Evolutionary conservation across 2,888 invertebrate species (phyloP).

Genomic region (Rugalucina vietnamica): DNA sequence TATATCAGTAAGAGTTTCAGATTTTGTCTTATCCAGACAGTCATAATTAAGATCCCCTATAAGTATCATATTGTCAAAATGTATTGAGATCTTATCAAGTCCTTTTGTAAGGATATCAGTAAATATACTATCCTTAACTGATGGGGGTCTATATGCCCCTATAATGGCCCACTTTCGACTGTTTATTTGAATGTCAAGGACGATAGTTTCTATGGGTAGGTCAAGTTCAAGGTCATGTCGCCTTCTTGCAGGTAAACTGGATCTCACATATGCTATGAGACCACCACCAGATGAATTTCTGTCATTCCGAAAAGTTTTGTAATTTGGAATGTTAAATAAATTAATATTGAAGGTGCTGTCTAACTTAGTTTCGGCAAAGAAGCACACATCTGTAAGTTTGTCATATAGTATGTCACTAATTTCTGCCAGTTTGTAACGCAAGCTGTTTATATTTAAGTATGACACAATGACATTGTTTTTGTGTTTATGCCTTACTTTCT

Average conservation of each 20-base stretch:
- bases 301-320: slow-evolving; percentile 15
- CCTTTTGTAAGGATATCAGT: no score
- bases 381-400: slow-evolving; percentile 7
- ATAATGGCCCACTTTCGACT: slow-evolving; percentile 12
- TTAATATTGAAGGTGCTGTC: slow-evolving; percentile 4
- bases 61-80: no score
- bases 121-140: no score
- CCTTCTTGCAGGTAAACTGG: not conserved
- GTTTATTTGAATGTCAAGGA: slow-evolving; percentile 19
- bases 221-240: not conserved
- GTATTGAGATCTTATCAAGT: no score
- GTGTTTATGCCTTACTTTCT: not conserved
- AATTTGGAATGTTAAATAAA: slow-evolving; percentile 10
- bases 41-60: no score
- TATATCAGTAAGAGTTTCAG: no score
- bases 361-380: slow-evolving; percentile 21
- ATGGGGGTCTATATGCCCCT: slow-evolving; percentile 25
- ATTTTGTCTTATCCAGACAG: no score
- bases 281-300: slow-evolving; percentile 14
- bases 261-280: not conserved
- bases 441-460: slow-evolving; percentile 24
- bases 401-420: slow-evolving; percentile 16
- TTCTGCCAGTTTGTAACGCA: slow-evolving; percentile 16
- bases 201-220: slow-evolving; percentile 36
- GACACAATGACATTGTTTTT: not conserved